A percentile compares a stretch with the other conserved stretches of the same genome.
These are phyloP conservation scores for Bucco capensis DNA, from an alignment of 2,113 vertebrate species.

Conservation along the genomic window DNA sequence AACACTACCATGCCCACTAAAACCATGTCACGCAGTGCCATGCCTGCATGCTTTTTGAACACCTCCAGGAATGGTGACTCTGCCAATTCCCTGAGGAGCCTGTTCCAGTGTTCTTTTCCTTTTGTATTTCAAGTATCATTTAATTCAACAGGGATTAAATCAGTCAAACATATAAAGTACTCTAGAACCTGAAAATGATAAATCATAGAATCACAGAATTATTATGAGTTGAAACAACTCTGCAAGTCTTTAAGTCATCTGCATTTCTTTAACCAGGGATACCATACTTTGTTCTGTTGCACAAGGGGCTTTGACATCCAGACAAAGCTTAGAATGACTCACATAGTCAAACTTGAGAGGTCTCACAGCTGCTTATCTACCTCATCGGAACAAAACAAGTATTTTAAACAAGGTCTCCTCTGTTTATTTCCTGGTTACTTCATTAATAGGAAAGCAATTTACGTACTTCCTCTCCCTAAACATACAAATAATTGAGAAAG, in stretches of 20 bases:
- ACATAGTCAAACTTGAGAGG: not conserved
- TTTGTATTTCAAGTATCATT: not conserved
- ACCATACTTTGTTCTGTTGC: not conserved
- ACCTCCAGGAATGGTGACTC: too few relatives aligned
- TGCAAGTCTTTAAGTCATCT: not conserved
- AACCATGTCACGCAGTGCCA: too few relatives aligned
- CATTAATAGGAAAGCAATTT: conserved; percentile 12
- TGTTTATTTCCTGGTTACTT: conserved; percentile 34
- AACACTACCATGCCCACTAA: too few relatives aligned
- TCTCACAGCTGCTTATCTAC: conserved; percentile 41
- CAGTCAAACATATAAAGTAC: not conserved
- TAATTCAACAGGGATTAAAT: not conserved
- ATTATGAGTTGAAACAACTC: not conserved
- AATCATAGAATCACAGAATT: not conserved
- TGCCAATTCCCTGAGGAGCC: too few relatives aligned
- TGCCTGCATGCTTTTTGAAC: too few relatives aligned
- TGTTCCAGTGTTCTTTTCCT: not conserved
- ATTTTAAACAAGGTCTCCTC: not conserved
- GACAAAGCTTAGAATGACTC: not conserved
- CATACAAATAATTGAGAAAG: not conserved
- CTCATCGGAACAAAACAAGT: not conserved
- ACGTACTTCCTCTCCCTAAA: conserved; percentile 18
- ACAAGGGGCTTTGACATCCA: not conserved
- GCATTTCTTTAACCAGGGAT: not conserved
- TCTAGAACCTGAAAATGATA: not conserved